These are phyloP conservation scores for Myopa testacea DNA, from an alignment of 2,888 invertebrate genomes.

Conservation along the genomic window DNA sequence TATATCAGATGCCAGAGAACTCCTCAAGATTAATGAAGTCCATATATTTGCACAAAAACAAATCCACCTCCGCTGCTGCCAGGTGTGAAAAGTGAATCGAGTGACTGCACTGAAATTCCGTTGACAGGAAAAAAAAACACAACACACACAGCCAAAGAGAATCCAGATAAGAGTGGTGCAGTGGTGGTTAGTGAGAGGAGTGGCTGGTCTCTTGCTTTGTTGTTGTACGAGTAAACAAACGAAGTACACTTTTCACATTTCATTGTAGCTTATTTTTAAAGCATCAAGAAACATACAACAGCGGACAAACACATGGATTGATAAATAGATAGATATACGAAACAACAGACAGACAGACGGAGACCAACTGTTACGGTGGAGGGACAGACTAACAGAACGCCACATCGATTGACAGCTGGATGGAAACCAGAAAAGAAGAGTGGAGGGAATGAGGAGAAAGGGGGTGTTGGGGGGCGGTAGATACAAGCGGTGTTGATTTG, in stretches of 20 bases:
- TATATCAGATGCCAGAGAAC: neutral
- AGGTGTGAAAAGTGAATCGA: conserved; percentile 31
- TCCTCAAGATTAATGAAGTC: conserved; percentile 35
- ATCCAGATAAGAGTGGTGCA: neutral
- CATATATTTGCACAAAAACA: conserved; percentile 27
- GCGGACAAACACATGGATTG: conserved; percentile 19
- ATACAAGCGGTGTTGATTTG: too few species aligned
- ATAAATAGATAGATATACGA: conserved; percentile 15
- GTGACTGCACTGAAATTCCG: conserved; percentile 5
- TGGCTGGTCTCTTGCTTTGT: neutral
- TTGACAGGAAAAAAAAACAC: neutral
- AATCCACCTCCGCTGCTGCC: conserved; percentile 12
- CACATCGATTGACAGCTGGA: neutral
- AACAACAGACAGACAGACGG: neutral
- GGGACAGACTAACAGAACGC: neutral
- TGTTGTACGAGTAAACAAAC: neutral
- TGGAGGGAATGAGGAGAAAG: too few species aligned
- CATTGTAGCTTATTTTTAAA: conserved; percentile 3
- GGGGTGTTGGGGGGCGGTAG: too few species aligned
- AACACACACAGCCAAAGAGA: neutral
- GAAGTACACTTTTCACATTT: conserved; percentile 30
- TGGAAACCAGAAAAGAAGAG: too few species aligned
- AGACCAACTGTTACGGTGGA: neutral
- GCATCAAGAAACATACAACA: conserved; percentile 17
- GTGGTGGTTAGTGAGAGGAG: neutral